Evolutionary conservation across 2,888 invertebrate genomes (phyloP).

Genomic region (Drosophila borborema): DNA sequence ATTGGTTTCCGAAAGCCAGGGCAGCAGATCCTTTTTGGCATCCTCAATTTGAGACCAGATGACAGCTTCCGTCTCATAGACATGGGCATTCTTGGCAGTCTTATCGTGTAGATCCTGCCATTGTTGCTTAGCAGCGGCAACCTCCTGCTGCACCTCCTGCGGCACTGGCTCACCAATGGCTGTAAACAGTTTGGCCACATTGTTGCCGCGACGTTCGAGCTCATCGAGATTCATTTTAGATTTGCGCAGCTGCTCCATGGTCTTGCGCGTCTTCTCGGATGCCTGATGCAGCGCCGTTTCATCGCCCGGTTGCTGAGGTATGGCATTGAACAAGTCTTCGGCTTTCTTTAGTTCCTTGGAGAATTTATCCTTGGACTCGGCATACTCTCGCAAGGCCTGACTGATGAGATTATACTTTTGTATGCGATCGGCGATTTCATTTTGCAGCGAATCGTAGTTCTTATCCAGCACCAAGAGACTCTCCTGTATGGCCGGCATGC

Average conservation of each 20-base stretch:
- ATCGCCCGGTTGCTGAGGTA: constrained; percentile 90
- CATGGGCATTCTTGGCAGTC: constrained; percentile 90
- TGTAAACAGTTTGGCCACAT: constrained; percentile 85
- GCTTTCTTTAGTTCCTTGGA: constrained; percentile 90
- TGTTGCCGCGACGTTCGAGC: constrained; percentile 89
- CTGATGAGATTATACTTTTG: constrained; percentile 91
- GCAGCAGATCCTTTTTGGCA: constrained; percentile 91
- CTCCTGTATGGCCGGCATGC: constrained; percentile 92
- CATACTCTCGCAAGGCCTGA: constrained; percentile 90
- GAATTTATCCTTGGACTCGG: constrained; percentile 90
- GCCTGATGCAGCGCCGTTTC: constrained; percentile 90
- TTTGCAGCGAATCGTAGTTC: constrained; percentile 92
- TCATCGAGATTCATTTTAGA: constrained; percentile 91
- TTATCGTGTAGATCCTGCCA: constrained; percentile 91
- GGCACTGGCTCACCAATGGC: constrained; percentile 87
- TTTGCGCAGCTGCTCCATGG: constrained; percentile 90
- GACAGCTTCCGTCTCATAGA: constrained; percentile 94
- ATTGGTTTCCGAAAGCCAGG: constrained; percentile 94
- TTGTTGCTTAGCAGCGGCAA: constrained; percentile 88
- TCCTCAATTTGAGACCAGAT: constrained; percentile 97
- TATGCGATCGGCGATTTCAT: constrained; percentile 90
- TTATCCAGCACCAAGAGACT: constrained; percentile 91
- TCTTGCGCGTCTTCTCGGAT: constrained; percentile 91
- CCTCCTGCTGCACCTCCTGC: constrained; percentile 80
- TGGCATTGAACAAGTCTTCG: constrained; percentile 88